Evolutionary conservation across 2,888 invertebrate species (phyloP).

Genomic region (Melanargia galathea): DNA sequence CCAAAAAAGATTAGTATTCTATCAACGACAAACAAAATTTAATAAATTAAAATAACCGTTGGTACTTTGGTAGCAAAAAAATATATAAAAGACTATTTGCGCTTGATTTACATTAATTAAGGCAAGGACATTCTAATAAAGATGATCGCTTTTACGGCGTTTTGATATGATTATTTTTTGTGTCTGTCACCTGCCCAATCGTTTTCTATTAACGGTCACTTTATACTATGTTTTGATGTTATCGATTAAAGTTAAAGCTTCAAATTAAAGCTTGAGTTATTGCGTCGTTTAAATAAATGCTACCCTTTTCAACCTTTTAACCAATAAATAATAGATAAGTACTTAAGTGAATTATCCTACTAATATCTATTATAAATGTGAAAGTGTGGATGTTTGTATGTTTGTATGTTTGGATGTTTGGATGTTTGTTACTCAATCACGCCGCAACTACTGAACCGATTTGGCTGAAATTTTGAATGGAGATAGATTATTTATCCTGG

Average conservation of each 20-base stretch:
- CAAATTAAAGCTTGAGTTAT: constrained; percentile 13
- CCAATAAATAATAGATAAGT: not conserved
- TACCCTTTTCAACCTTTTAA: not conserved
- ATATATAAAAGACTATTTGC: not conserved
- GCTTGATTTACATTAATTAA: constrained; percentile 16
- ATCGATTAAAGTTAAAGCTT: constrained; percentile 9
- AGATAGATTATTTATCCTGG: too few relatives aligned
- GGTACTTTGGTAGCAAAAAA: not conserved
- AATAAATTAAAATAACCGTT: constrained; percentile 9
- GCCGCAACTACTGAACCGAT: too few relatives aligned
- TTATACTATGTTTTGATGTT: constrained; percentile 15
- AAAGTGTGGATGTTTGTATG: too few relatives aligned
- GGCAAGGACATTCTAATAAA: constrained; percentile 16
- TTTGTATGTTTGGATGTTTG: too few relatives aligned
- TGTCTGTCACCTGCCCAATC: constrained; percentile 14
- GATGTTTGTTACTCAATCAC: too few relatives aligned
- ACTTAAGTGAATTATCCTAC: too few relatives aligned
- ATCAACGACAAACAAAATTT: too few relatives aligned
- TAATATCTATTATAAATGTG: too few relatives aligned
- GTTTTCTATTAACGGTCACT: constrained; percentile 22
- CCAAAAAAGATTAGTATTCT: too few relatives aligned
- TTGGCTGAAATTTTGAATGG: too few relatives aligned
- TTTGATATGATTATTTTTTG: constrained; percentile 19
- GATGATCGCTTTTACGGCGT: constrained; percentile 14
- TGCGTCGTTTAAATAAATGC: not conserved